A percentile compares a stretch with the other conserved stretches of the same genome.
These are phyloP conservation scores for Lanius collurio DNA, from an alignment of 2,113 vertebrate species.

Conservation along the genomic window DNA sequence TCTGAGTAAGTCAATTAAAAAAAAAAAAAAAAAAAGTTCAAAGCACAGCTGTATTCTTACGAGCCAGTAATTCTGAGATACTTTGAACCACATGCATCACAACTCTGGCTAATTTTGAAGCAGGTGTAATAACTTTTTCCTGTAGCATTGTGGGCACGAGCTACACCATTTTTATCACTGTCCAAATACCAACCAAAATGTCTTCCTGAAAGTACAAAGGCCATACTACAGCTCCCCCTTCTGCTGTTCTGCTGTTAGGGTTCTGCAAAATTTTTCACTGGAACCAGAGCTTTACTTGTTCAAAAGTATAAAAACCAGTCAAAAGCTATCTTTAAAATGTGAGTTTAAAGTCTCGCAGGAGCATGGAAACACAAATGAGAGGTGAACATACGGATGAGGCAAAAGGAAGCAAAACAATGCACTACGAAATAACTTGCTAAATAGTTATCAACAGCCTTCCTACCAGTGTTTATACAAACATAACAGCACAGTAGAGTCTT, in stretches of 20 bases:
- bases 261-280: not conserved
- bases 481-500: not conserved
- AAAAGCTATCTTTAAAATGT: not conserved
- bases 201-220: not conserved
- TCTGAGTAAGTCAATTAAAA: not conserved
- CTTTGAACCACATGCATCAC: not conserved
- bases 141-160: not conserved
- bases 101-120: not conserved
- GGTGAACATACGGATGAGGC: not conserved
- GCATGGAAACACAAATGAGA: not conserved
- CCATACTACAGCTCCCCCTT: not conserved
- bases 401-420: not conserved
- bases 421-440: not conserved
- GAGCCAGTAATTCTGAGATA: not conserved
- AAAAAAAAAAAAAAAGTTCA: not conserved
- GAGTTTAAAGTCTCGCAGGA: not conserved
- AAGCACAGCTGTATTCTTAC: not conserved
- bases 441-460: not conserved
- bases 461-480: not conserved
- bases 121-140: not conserved
- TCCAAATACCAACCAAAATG: not conserved
- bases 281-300: not conserved
- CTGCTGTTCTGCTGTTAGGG: not conserved
- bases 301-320: not conserved
- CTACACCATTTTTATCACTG: not conserved